These are phyloP conservation scores for Anniella stebbinsi DNA, from an alignment of 2,797 vertebrate genomes.

Conservation along the genomic window DNA sequence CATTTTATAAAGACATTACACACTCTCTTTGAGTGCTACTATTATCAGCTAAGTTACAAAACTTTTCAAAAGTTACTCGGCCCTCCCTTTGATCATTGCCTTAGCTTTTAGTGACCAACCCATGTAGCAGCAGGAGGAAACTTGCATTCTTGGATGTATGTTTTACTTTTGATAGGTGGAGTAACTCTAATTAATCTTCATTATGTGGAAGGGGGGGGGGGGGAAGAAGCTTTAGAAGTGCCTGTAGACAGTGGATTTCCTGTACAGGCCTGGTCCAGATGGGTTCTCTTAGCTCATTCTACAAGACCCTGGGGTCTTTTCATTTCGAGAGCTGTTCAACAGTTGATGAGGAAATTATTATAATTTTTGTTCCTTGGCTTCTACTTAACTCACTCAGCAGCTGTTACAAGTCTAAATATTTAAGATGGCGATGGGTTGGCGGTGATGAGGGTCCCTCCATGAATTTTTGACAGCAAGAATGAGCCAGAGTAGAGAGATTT, in stretches of 20 bases:
- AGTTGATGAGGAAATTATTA: conserved; percentile 63
- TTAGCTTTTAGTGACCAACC: conserved; percentile 44
- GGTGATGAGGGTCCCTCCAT: neutral
- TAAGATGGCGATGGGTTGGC: conserved; percentile 6
- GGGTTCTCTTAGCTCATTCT: conserved; percentile 60
- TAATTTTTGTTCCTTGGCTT: conserved; percentile 35
- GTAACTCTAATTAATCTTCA: conserved; percentile 76
- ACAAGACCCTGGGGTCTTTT: conserved; percentile 67
- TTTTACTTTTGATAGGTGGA: conserved; percentile 61
- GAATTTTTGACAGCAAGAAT: neutral
- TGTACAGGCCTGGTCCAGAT: conserved; percentile 66
- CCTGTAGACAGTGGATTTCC: conserved; percentile 64
- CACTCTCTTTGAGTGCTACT: neutral
- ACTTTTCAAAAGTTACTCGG: neutral
- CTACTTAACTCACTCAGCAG: conserved; percentile 36
- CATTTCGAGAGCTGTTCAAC: conserved; percentile 47
- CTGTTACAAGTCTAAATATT: conserved; percentile 54
- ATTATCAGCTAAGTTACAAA: neutral
- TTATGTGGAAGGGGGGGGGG: conserved; percentile 32
- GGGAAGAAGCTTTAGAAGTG: conserved; percentile 52
- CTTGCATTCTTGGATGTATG: conserved; percentile 49
- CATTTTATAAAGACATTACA: too few species aligned
- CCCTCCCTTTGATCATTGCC: neutral
- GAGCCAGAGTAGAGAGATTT: neutral
- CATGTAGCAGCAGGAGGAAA: conserved; percentile 21